Conservation (phyloP, 2,113 vertebrate species). For the Colistium nudipinnis region DNA sequence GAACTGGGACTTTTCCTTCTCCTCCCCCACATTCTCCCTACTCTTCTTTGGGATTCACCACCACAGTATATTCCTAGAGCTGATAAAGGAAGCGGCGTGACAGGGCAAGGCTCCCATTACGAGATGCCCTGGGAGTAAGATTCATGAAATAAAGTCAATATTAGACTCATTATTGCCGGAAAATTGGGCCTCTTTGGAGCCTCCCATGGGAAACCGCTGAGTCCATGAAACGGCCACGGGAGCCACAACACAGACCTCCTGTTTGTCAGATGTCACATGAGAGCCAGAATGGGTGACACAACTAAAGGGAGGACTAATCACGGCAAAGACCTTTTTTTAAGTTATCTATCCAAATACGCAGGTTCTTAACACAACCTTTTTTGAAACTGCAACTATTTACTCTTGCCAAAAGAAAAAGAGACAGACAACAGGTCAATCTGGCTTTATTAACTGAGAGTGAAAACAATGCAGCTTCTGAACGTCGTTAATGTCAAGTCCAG, state of each 20-base stretch:
- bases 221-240: slow-evolving; percentile 19
- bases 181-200: slow-evolving; percentile 24
- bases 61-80: slow-evolving; percentile 56
- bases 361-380: no score
- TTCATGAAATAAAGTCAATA: slow-evolving; percentile 62
- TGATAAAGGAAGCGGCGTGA: slow-evolving; percentile 56
- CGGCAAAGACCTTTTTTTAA: no score
- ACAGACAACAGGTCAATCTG: no score
- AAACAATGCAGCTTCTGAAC: not conserved
- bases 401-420: no score
- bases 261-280: slow-evolving; percentile 26
- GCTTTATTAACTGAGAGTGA: no score
- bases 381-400: no score
- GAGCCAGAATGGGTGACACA: not conserved
- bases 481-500: not conserved
- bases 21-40: slow-evolving; percentile 70
- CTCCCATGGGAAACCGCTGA: slow-evolving; percentile 53
- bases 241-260: slow-evolving; percentile 26
- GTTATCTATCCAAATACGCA: no score
- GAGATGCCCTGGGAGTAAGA: slow-evolving; percentile 40
- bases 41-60: slow-evolving; percentile 65
- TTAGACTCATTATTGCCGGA: slow-evolving; percentile 54
- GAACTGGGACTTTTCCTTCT: slow-evolving; percentile 74
- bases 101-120: slow-evolving; percentile 57
- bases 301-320: not conserved